phyloP scores from a whole-genome alignment of 2,888 invertebrate genomes.

The Acleris cristana region DNA sequence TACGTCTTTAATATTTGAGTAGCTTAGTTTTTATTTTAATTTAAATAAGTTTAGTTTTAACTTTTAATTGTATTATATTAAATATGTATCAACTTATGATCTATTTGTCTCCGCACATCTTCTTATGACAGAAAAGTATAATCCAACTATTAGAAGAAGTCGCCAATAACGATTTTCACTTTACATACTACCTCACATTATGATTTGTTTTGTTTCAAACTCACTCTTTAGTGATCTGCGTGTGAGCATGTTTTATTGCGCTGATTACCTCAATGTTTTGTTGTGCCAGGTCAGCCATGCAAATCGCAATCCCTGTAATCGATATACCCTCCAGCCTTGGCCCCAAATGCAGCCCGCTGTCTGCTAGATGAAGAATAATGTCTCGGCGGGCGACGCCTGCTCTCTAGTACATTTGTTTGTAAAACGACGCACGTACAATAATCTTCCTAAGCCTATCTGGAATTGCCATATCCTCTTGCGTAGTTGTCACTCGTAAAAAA shows the following conservation, averaged over 20 bases:
- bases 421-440: conserved; percentile 54
- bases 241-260: conserved; percentile 2
- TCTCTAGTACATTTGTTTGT: conserved; percentile 55
- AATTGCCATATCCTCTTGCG: conserved; percentile 43
- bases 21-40: too few species aligned
- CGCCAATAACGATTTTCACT: too few species aligned
- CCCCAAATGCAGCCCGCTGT: conserved; percentile 68
- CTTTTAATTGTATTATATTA: too few species aligned
- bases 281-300: conserved; percentile 54
- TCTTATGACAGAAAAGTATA: too few species aligned
- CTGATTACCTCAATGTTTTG: conserved; percentile 27
- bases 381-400: conserved; percentile 52
- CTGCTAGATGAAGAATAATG: conserved; percentile 70
- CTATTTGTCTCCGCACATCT: too few species aligned
- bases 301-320: conserved; percentile 69
- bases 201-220: too few species aligned
- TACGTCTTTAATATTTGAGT: too few species aligned
- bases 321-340: conserved; percentile 70
- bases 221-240: background rate
- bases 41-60: too few species aligned
- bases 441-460: conserved; percentile 43
- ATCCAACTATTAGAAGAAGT: too few species aligned
- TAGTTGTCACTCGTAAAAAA: conserved; percentile 21
- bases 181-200: too few species aligned
- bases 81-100: too few species aligned